These are phyloP conservation scores for Halotydeus destructor DNA, from an alignment of 1,140 invertebrate genomes.

Conservation along the genomic window DNA sequence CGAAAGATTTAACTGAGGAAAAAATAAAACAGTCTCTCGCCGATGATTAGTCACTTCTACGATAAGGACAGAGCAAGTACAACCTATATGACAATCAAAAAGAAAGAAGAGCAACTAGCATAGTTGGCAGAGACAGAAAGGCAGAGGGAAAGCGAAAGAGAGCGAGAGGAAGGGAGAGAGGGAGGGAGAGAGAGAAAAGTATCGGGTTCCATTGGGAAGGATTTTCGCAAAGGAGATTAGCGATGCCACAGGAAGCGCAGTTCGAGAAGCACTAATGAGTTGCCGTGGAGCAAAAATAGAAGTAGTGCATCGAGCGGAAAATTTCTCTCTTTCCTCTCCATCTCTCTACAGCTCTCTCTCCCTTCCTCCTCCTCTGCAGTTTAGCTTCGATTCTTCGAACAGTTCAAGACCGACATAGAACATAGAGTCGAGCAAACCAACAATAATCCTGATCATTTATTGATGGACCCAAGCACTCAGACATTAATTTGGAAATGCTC, in stretches of 20 bases:
- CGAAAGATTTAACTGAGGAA: no score
- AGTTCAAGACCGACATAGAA: not conserved
- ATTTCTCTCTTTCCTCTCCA: not conserved
- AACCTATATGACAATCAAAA: not conserved
- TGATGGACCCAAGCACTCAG: no score
- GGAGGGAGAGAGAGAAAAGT: constrained; percentile 3
- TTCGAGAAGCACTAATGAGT: no score
- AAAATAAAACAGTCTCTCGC: constrained; percentile 7
- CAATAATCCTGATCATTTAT: not conserved
- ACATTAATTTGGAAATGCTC: no score
- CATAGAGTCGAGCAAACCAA: not conserved
- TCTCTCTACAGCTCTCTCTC: not conserved
- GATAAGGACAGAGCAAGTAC: not conserved
- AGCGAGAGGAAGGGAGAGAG: not conserved
- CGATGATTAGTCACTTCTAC: not conserved
- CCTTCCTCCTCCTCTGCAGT: not conserved
- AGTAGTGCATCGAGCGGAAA: constrained; percentile 4
- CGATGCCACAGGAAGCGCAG: not conserved
- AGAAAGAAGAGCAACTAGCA: constrained; percentile 1
- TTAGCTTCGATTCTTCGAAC: not conserved
- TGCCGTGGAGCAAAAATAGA: constrained; percentile 4
- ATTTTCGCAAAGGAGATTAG: not conserved
- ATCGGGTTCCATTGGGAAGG: constrained; percentile 4
- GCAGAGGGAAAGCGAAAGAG: not conserved
- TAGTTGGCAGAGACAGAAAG: not conserved